Evolutionary conservation across 2,888 invertebrate species (phyloP).

Genomic region (Camponotus fellah): DNA sequence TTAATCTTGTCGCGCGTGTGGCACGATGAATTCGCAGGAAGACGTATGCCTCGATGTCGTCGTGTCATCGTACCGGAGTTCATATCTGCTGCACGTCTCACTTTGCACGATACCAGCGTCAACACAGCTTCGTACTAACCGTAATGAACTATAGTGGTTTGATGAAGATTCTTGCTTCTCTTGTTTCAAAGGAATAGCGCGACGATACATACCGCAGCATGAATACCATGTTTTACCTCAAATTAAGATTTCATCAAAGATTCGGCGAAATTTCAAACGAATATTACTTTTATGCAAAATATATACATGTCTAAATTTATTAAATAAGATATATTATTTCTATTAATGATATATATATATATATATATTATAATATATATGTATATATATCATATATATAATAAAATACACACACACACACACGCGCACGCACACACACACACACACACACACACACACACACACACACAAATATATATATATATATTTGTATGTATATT

Average conservation of each 20-base stretch:
- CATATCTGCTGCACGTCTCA: constrained; percentile 52
- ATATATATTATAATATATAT: too few species aligned
- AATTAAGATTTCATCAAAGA: constrained; percentile 4
- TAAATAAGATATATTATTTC: too few species aligned
- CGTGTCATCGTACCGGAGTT: constrained; percentile 56
- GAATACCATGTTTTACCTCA: constrained; percentile 1
- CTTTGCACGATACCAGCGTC: constrained; percentile 36
- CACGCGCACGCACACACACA: too few species aligned
- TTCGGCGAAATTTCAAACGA: not conserved
- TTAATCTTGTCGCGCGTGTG: constrained; percentile 75
- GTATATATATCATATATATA: too few species aligned
- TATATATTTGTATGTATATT: too few species aligned
- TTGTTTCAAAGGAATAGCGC: constrained; percentile 17
- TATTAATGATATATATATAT: too few species aligned
- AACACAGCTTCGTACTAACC: constrained; percentile 17
- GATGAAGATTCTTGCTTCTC: constrained; percentile 32
- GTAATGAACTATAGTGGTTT: constrained; percentile 45
- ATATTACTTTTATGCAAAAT: not conserved
- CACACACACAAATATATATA: too few species aligned
- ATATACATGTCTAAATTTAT: not conserved
- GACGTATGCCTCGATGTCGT: constrained; percentile 67
- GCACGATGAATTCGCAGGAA: constrained; percentile 66
- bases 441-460: too few species aligned
- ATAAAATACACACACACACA: too few species aligned
- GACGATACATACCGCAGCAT: not conserved